A percentile compares a stretch with the other conserved stretches of the same genome.
These are phyloP conservation scores for Chaetoderma sp. DNA, from an alignment of 2,888 invertebrate species.

Conservation along the genomic window DNA sequence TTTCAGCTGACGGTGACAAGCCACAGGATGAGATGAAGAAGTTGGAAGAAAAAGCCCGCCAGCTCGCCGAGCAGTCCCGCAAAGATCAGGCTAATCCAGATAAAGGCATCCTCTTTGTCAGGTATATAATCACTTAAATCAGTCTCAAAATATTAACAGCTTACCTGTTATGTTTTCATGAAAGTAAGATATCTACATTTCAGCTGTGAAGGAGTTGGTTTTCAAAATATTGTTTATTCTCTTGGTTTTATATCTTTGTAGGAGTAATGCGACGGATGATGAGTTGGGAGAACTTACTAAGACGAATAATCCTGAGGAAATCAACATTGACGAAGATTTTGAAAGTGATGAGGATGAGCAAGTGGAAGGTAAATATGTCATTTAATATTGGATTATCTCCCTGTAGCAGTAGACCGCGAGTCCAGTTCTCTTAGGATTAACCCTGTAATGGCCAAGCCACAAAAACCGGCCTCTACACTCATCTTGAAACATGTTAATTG, in stretches of 20 bases:
- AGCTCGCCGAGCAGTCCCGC: conserved; percentile 63
- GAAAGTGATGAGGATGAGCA: conserved; percentile 64
- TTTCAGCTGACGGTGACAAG: conserved; percentile 31
- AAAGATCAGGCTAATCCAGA: conserved; percentile 58
- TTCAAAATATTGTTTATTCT: background rate
- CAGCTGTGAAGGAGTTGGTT: background rate
- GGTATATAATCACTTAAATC: conserved; percentile 50
- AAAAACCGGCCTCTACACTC: too few species aligned
- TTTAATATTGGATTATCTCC: background rate
- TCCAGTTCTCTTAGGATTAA: background rate
- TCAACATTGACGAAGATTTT: conserved; percentile 67
- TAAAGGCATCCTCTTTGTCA: conserved; percentile 66
- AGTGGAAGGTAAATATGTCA: conserved; percentile 50
- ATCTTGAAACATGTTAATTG: background rate
- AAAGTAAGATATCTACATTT: background rate
- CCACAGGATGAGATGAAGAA: conserved; percentile 64
- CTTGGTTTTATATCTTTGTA: too few species aligned
- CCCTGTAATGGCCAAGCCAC: too few species aligned
- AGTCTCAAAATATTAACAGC: too few species aligned
- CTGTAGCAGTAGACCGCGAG: background rate
- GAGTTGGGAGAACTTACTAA: conserved; percentile 64
- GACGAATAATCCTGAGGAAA: conserved; percentile 67
- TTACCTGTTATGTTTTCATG: background rate
- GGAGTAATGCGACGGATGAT: conserved; percentile 64
- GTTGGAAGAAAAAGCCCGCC: conserved; percentile 63